Percentiles rank a stretch among this genome's conserved stretches.
Evolutionary conservation across 2,888 invertebrate species (phyloP).

Genomic region (Girardia tigrina): DNA sequence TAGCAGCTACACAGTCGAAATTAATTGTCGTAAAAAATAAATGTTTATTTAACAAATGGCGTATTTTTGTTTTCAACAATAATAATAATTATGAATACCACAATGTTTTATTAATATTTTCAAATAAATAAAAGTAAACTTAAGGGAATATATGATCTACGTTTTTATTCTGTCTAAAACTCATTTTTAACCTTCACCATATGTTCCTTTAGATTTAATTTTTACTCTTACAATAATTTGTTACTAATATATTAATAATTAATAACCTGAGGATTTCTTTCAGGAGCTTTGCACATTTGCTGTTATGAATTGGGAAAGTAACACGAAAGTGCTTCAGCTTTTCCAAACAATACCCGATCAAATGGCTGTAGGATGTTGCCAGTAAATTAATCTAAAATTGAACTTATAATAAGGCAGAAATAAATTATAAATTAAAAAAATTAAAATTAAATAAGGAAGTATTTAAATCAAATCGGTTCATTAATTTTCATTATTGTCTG

Average conservation of each 20-base stretch:
- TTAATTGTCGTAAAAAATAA: too few species aligned
- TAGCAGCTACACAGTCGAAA: too few species aligned
- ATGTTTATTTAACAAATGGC: too few species aligned
- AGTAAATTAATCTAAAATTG: constrained; percentile 3
- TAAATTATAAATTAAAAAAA: too few species aligned
- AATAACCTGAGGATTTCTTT: neutral
- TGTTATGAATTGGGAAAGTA: neutral
- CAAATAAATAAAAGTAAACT: too few species aligned
- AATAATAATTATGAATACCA: too few species aligned
- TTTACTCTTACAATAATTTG: neutral
- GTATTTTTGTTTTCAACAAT: too few species aligned
- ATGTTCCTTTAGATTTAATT: too few species aligned
- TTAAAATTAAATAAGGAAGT: neutral
- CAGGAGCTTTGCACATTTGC: neutral
- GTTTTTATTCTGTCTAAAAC: too few species aligned
- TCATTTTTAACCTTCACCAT: too few species aligned
- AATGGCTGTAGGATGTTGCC: neutral
- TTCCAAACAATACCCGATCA: neutral
- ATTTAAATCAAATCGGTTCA: neutral
- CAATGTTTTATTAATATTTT: too few species aligned
- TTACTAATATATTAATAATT: neutral
- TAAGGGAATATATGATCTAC: too few species aligned
- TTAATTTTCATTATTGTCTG: neutral
- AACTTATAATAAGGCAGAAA: neutral
- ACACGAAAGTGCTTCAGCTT: constrained; percentile 8